phyloP scores from a whole-genome alignment of 2,113 vertebrate species.

The Eulemur macaco region DNA sequence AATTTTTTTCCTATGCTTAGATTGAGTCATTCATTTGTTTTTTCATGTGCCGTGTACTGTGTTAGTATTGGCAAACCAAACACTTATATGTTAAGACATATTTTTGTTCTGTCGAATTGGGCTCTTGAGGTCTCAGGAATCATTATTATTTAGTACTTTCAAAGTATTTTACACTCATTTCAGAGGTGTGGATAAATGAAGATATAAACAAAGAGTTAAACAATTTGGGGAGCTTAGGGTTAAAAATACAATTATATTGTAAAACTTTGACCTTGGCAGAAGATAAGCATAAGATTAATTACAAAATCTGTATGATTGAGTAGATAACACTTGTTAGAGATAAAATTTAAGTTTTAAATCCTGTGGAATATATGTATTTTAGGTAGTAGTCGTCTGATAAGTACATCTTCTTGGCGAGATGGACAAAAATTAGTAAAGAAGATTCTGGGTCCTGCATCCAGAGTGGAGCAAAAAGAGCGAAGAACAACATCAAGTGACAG shows the following conservation, averaged over 20 bases:
- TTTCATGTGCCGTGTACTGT: not conserved
- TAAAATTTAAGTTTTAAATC: conserved; percentile 51
- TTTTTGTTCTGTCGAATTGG: conserved; percentile 40
- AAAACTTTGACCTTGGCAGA: conserved; percentile 29
- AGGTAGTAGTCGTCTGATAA: conserved; percentile 86
- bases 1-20: conserved; percentile 6
- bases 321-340: not conserved
- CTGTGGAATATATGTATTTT: not conserved
- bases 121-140: conserved; percentile 12
- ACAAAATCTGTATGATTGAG: not conserved
- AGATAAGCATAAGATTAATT: conserved; percentile 38
- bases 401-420: conserved; percentile 93
- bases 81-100: not conserved
- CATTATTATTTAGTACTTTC: conserved; percentile 30
- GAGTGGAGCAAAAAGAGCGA: conserved; percentile 80
- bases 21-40: conserved; percentile 35
- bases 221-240: not conserved
- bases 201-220: conserved; percentile 18
- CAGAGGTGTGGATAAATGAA: conserved; percentile 10
- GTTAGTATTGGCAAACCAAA: not conserved
- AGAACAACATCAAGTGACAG: conserved; percentile 82
- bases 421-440: conserved; percentile 95
- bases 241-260: conserved; percentile 39
- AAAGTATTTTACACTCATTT: conserved; percentile 41
- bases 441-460: conserved; percentile 91